Conservation (phyloP, 2,888 invertebrate species). For the Gerris lacustris region DNA sequence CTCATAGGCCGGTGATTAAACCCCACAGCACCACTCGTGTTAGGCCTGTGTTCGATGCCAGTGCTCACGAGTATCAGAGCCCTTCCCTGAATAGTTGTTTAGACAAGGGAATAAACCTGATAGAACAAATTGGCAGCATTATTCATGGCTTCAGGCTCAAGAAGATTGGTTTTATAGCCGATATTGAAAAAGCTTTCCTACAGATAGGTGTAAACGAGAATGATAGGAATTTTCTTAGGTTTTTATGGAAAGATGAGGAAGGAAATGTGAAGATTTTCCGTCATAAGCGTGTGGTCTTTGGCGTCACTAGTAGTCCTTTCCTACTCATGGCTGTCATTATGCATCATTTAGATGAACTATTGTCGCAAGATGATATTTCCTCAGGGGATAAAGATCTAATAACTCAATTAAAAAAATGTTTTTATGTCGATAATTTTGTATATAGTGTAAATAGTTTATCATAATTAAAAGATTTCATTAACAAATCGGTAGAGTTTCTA, state of each 20-base stretch:
- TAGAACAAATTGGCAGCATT: neutral
- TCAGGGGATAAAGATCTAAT: slow-evolving; percentile 5
- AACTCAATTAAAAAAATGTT: slow-evolving; percentile 7
- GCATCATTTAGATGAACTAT: slow-evolving; percentile 13
- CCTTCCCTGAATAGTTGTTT: neutral
- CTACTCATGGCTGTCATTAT: slow-evolving; percentile 17
- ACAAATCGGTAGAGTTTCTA: neutral
- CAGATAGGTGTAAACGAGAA: slow-evolving; percentile 29
- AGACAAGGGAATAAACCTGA: neutral
- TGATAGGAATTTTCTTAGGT: slow-evolving; percentile 31
- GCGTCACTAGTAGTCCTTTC: slow-evolving; percentile 21
- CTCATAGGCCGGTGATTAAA: slow-evolving; percentile 19
- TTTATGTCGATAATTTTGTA: slow-evolving; percentile 19
- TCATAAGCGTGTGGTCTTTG: slow-evolving; percentile 21
- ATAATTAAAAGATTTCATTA: slow-evolving; percentile 12
- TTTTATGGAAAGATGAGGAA: slow-evolving; percentile 27
- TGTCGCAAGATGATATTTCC: neutral
- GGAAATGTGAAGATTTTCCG: slow-evolving; percentile 12
- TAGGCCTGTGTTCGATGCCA: slow-evolving; percentile 17
- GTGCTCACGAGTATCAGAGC: neutral
- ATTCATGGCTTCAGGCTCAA: slow-evolving; percentile 21
- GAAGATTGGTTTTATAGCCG: slow-evolving; percentile 21
- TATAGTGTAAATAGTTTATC: slow-evolving; percentile 9
- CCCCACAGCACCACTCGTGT: slow-evolving; percentile 12
- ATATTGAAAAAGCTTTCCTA: slow-evolving; percentile 33